Conservation (phyloP, 1,140 invertebrate genomes). For the Nixonia krombeini region DNA sequence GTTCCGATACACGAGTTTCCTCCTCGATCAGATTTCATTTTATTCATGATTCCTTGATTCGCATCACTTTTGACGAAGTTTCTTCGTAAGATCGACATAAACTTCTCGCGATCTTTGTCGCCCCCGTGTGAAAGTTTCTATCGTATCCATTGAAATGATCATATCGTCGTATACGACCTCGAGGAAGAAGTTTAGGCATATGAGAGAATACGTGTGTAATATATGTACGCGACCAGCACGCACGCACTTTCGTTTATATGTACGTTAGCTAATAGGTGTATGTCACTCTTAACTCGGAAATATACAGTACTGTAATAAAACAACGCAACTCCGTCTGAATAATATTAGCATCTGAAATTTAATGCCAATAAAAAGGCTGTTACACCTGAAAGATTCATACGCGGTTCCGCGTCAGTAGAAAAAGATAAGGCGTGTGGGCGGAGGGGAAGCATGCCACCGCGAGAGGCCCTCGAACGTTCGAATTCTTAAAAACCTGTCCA, state of each 20-base stretch:
- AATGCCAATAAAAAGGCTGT: slow-evolving; percentile 33
- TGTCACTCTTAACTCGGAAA: slow-evolving; percentile 8
- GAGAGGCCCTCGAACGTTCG: slow-evolving; percentile 13
- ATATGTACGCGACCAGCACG: no score
- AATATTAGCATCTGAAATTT: slow-evolving; percentile 15
- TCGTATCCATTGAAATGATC: no score
- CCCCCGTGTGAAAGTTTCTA: no score
- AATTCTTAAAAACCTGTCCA: slow-evolving; percentile 45
- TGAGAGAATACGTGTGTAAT: no score
- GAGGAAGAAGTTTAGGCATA: background rate
- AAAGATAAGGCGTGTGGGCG: slow-evolving; percentile 31
- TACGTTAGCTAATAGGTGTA: slow-evolving; percentile 18
- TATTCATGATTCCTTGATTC: no score
- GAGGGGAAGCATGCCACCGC: background rate
- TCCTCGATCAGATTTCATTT: no score
- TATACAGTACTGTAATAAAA: slow-evolving; percentile 19
- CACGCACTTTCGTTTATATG: no score
- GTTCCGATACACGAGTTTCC: no score
- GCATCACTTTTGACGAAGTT: no score
- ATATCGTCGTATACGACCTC: background rate
- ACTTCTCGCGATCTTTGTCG: no score
- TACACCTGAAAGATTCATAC: slow-evolving; percentile 26
- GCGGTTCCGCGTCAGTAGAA: slow-evolving; percentile 4
- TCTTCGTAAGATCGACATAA: no score
- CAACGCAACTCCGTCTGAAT: slow-evolving; percentile 9